phyloP scores from a whole-genome alignment of 1,140 invertebrate genomes.

The Tetramorium alpestre region DNA sequence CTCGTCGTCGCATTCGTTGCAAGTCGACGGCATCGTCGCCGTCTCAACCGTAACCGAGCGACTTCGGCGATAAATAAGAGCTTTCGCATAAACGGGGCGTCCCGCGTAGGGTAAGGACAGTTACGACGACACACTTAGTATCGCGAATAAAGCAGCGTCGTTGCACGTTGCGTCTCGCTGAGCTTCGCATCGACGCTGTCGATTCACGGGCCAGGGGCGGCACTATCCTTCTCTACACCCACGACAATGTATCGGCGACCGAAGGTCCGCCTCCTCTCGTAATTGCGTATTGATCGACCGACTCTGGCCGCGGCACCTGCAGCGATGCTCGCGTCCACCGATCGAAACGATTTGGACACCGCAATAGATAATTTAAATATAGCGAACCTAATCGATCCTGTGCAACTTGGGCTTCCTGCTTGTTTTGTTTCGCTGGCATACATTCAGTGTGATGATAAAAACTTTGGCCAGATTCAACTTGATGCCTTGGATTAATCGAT shows the following conservation, averaged over 20 bases:
- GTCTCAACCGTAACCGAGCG: conserved; percentile 52
- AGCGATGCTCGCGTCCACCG: not conserved
- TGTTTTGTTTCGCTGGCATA: not conserved
- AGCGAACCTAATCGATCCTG: conserved; percentile 1
- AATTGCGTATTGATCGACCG: conserved; percentile 64
- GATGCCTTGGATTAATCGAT: conserved; percentile 20
- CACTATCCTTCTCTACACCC: conserved; percentile 57
- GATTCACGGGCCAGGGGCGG: conserved; percentile 57
- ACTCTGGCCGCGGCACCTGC: not conserved
- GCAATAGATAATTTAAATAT: conserved; percentile 24
- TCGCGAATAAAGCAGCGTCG: conserved; percentile 67
- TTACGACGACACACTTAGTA: conserved; percentile 72
- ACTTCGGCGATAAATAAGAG: conserved; percentile 69
- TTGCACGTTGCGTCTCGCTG: conserved; percentile 55
- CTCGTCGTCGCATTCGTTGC: conserved; percentile 60
- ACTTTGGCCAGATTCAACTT: conserved; percentile 30
- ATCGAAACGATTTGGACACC: not conserved
- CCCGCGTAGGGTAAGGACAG: conserved; percentile 37
- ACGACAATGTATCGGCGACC: conserved; percentile 26
- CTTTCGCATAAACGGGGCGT: conserved; percentile 43
- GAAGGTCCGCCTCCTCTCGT: conserved; percentile 49
- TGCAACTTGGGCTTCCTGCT: not conserved
- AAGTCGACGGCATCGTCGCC: conserved; percentile 59
- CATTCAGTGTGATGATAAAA: conserved; percentile 39
- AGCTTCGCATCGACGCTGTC: conserved; percentile 52